Evolutionary conservation across 1,140 invertebrate genomes (phyloP).

Genomic region (Drosophila lowei): DNA sequence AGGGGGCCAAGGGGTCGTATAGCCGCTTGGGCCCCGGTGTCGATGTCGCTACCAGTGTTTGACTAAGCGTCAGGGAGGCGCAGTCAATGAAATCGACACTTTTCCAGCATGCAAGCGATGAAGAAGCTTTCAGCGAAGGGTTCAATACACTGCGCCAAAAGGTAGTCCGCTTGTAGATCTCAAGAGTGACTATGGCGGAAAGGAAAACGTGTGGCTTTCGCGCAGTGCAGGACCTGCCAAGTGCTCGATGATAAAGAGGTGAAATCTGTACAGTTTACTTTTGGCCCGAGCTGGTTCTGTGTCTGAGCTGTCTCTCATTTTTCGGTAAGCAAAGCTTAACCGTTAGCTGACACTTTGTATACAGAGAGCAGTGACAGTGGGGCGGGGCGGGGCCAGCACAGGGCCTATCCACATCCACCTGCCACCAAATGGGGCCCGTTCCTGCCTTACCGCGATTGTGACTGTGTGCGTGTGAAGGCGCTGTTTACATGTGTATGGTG

Average conservation of each 20-base stretch:
- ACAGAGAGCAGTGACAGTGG: slow-evolving; percentile 24
- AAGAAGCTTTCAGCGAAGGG: slow-evolving; percentile 28
- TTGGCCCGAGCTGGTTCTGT: slow-evolving; percentile 2
- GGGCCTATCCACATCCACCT: slow-evolving; percentile 29
- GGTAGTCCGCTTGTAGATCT: too few species aligned
- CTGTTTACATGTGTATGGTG: slow-evolving; percentile 71
- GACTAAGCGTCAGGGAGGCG: slow-evolving; percentile 57
- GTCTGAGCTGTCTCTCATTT: slow-evolving; percentile 34
- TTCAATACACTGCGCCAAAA: not conserved
- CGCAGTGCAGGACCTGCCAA: slow-evolving; percentile 13
- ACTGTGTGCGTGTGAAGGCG: slow-evolving; percentile 38
- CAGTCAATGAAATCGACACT: slow-evolving; percentile 59
- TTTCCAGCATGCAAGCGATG: slow-evolving; percentile 30
- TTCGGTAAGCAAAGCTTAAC: slow-evolving; percentile 77
- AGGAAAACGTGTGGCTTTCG: too few species aligned
- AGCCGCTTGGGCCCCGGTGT: slow-evolving; percentile 29
- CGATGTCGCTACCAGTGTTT: slow-evolving; percentile 71
- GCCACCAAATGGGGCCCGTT: slow-evolving; percentile 25
- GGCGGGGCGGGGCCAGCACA: not conserved
- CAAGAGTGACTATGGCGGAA: too few species aligned
- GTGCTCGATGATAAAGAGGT: slow-evolving; percentile 47
- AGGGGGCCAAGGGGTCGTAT: too few species aligned
- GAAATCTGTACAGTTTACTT: slow-evolving; percentile 74
- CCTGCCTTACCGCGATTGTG: not conserved
- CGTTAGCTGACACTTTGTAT: slow-evolving; percentile 73